Percentiles rank a stretch among this genome's conserved stretches.
phyloP scores from a whole-genome alignment of 1,140 invertebrate genomes.

The Lordiphosa collinella region DNA sequence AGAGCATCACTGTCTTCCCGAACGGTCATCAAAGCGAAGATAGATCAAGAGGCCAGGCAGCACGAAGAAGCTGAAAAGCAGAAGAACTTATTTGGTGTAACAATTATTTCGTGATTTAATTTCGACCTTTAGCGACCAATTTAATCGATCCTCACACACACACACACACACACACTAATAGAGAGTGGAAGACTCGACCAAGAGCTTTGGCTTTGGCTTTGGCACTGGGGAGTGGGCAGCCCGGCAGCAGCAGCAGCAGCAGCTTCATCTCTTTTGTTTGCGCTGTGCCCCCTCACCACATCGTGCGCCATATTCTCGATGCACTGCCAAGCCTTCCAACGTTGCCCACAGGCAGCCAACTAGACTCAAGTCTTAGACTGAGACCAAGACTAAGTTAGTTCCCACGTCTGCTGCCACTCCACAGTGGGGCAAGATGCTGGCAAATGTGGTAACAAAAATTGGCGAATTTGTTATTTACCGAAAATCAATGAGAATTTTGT shows the following conservation, averaged over 20 bases:
- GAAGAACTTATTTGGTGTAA: constrained; percentile 77
- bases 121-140: constrained; percentile 79
- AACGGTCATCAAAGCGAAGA: constrained; percentile 51
- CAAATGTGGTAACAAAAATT: too few relatives aligned
- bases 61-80: constrained; percentile 17
- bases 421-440: constrained; percentile 6
- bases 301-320: constrained; percentile 6
- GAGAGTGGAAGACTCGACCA: constrained; percentile 12
- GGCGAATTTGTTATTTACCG: too few relatives aligned
- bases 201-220: constrained; percentile 17
- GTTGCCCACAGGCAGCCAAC: constrained; percentile 36
- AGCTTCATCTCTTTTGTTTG: constrained; percentile 10
- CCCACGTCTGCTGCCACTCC: constrained; percentile 49
- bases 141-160: constrained; percentile 67
- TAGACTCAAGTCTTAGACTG: constrained; percentile 10
- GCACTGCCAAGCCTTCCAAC: constrained; percentile 17
- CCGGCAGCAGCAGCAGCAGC: constrained; percentile 13
- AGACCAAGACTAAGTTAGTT: constrained; percentile 49
- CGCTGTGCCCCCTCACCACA: constrained; percentile 4
- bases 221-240: constrained; percentile 7
- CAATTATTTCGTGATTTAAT: constrained; percentile 79
- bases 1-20: constrained; percentile 11
- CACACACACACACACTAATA: constrained; percentile 12
- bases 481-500: too few relatives aligned
- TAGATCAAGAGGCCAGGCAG: constrained; percentile 17